Conservation (phyloP, 2,113 vertebrate genomes). For the Leucoraja erinaceus region DNA sequence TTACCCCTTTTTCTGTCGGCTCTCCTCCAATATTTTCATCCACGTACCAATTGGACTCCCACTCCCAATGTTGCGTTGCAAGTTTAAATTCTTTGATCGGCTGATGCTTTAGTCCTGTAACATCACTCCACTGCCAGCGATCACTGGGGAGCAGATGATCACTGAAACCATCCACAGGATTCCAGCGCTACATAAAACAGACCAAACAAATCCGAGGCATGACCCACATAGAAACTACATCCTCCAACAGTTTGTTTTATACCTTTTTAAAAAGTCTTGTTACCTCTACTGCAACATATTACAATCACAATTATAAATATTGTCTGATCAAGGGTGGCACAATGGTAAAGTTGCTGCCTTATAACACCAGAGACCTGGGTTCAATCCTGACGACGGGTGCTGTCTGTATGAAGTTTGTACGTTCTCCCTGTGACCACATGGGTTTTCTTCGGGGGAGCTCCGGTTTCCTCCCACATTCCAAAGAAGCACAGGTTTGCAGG, state of each 20-base stretch:
- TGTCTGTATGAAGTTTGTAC: no score
- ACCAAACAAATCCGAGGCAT: not conserved
- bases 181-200: slow-evolving; percentile 74
- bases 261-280: no score
- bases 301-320: not conserved
- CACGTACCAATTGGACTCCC: slow-evolving; percentile 91
- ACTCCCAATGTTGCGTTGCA: slow-evolving; percentile 86
- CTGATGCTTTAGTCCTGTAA: slow-evolving; percentile 80
- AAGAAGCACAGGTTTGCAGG: no score
- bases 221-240: not conserved
- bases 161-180: slow-evolving; percentile 88
- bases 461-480: no score
- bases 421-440: no score
- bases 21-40: slow-evolving; percentile 94
- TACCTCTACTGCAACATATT: not conserved
- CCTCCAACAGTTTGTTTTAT: not conserved
- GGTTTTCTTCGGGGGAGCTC: no score
- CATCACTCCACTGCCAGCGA: slow-evolving; percentile 94
- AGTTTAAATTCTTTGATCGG: slow-evolving; percentile 70
- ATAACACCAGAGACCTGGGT: no score
- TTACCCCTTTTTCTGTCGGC: slow-evolving; percentile 88
- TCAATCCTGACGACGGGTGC: no score
- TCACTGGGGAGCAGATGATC: slow-evolving; percentile 87
- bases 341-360: no score
- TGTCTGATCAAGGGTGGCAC: no score